These are phyloP conservation scores for Seriola dumerili DNA, from an alignment of 2,113 vertebrate genomes.

Conservation along the genomic window DNA sequence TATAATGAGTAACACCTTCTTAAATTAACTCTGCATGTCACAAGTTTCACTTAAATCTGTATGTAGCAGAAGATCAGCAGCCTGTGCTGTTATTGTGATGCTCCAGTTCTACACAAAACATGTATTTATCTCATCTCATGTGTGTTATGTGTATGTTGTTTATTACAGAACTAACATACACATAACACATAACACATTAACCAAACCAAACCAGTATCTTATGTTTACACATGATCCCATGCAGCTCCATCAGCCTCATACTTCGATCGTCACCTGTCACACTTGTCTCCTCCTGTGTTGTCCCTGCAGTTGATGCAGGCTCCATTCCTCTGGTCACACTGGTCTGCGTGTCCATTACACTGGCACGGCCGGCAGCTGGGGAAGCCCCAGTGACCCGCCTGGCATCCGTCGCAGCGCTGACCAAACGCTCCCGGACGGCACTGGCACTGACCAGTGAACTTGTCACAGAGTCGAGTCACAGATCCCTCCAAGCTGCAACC, in stretches of 20 bases:
- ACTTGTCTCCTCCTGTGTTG: slow-evolving; percentile 91
- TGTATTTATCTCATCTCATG: not conserved
- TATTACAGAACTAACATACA: not conserved
- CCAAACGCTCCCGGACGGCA: slow-evolving; percentile 91
- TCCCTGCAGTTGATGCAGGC: slow-evolving; percentile 90
- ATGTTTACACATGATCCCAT: not conserved
- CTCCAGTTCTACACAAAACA: not conserved
- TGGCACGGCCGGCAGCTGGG: slow-evolving; percentile 91
- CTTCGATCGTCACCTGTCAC: slow-evolving; percentile 88
- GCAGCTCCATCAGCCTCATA: not conserved
- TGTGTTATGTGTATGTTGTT: not conserved
- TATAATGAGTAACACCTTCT: too few relatives aligned
- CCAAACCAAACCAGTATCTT: not conserved
- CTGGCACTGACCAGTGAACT: slow-evolving; percentile 89
- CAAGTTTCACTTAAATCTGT: too few relatives aligned
- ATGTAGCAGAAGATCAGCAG: too few relatives aligned
- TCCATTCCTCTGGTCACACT: slow-evolving; percentile 89
- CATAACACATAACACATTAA: not conserved
- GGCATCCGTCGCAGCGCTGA: slow-evolving; percentile 90
- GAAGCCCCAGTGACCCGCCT: slow-evolving; percentile 95
- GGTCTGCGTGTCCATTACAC: slow-evolving; percentile 90
- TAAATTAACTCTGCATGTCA: too few relatives aligned
- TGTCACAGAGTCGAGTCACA: slow-evolving; percentile 88
- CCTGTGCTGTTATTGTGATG: too few relatives aligned
- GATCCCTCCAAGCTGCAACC: slow-evolving; percentile 92